Evolutionary conservation across 2,113 vertebrate genomes (phyloP).

Genomic region (Amphilophus citrinellus): DNA sequence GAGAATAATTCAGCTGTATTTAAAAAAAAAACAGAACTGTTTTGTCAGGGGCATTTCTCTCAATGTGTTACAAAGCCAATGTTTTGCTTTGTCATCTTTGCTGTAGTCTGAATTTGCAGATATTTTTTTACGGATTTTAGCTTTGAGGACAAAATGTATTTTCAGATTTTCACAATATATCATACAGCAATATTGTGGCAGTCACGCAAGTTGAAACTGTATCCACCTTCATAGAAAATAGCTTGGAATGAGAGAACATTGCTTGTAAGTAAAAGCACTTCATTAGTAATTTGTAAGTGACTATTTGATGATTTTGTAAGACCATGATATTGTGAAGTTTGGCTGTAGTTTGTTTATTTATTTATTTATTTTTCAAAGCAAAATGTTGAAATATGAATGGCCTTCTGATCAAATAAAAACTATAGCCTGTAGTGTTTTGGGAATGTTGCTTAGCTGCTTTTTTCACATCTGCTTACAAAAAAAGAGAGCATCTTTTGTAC

Average conservation of each 20-base stretch:
- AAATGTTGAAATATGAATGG: slow-evolving; percentile 1
- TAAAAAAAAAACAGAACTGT: background rate
- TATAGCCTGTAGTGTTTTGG: slow-evolving; percentile 4
- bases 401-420: slow-evolving; percentile 44
- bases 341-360: slow-evolving; percentile 18
- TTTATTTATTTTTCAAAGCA: slow-evolving; percentile 31
- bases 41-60: background rate
- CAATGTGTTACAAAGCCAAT: background rate
- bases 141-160: background rate
- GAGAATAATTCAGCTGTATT: background rate
- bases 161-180: background rate
- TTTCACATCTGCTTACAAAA: slow-evolving; percentile 20
- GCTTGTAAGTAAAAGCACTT: slow-evolving; percentile 16
- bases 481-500: slow-evolving; percentile 16
- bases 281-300: slow-evolving; percentile 23
- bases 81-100: background rate
- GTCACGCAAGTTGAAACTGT: slow-evolving; percentile 31
- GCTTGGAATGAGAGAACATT: slow-evolving; percentile 13
- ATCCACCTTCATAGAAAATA: slow-evolving; percentile 22
- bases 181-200: slow-evolving; percentile 29
- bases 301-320: slow-evolving; percentile 25
- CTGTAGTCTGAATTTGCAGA: slow-evolving; percentile 17
- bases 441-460: slow-evolving; percentile 33
- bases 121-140: slow-evolving; percentile 16
- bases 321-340: slow-evolving; percentile 39